Percentiles rank a stretch among this genome's conserved stretches.
Conservation (phyloP, 1,140 invertebrate genomes). For the Ctenoplectra terminalis region DNA sequence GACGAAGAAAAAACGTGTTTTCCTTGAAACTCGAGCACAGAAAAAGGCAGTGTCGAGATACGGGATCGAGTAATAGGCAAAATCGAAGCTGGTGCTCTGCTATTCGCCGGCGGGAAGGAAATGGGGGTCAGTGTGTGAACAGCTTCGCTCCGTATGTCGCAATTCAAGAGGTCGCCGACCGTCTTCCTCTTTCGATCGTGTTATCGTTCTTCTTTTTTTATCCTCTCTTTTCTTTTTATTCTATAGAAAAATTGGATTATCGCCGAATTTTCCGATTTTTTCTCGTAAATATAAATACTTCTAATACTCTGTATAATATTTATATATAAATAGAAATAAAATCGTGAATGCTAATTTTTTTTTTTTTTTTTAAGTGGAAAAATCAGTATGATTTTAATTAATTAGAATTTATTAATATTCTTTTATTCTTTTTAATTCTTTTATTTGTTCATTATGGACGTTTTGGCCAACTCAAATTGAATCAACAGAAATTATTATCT, state of each 20-base stretch:
- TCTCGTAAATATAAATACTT: no score
- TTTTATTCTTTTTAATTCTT: no score
- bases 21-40: not conserved
- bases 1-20: not conserved
- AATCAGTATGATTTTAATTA: no score
- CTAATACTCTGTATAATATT: no score
- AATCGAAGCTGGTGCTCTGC: constrained; percentile 39
- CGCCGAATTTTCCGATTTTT: not conserved
- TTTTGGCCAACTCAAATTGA: no score
- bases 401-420: no score
- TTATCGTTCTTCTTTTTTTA: constrained; percentile 23
- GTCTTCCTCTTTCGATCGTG: constrained; percentile 49
- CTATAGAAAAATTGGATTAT: not conserved
- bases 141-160: constrained; percentile 70
- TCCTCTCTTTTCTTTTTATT: not conserved
- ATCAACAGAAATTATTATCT: no score
- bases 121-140: constrained; percentile 80
- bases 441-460: no score
- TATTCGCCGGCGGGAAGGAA: constrained; percentile 47
- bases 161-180: constrained; percentile 69
- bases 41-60: not conserved
- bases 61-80: constrained; percentile 31
- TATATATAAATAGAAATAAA: no score
- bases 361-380: no score
- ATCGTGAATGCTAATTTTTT: no score